Evolutionary conservation across 2,113 vertebrate species (phyloP).

Genomic region (Enhydra lutris): DNA sequence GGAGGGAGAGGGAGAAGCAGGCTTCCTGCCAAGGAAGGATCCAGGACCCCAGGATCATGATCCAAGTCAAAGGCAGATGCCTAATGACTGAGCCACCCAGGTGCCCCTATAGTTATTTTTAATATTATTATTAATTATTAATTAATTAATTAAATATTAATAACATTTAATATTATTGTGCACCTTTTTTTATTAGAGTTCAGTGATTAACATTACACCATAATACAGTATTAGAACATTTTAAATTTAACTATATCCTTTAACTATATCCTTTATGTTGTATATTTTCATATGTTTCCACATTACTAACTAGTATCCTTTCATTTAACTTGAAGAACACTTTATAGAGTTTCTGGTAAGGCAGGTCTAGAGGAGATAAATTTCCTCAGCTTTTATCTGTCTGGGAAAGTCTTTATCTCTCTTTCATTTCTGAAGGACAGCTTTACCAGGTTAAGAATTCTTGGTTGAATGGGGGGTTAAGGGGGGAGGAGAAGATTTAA

Average conservation of each 20-base stretch:
- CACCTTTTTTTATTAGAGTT: neutral
- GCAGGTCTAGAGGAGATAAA: neutral
- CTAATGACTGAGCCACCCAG: too few species aligned
- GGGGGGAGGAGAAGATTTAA: too few species aligned
- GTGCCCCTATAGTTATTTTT: too few species aligned
- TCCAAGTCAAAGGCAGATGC: too few species aligned
- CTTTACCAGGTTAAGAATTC: neutral
- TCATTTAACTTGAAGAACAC: neutral
- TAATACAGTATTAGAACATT: neutral
- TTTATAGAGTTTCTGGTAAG: neutral
- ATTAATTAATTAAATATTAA: too few species aligned
- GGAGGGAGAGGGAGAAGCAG: too few species aligned
- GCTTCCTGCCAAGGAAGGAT: too few species aligned
- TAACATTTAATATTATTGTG: neutral
- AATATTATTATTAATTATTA: neutral
- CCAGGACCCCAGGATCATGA: too few species aligned
- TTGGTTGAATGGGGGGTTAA: neutral
- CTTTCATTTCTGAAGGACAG: neutral
- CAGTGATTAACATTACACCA: neutral
- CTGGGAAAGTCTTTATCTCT: neutral
- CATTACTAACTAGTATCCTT: neutral
- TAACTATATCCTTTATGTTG: neutral
- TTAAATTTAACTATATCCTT: neutral
- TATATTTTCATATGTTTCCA: neutral
- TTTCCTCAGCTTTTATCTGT: neutral